Base-by-base conservation (phyloP, 2,888 invertebrate genomes). In the Sipunculus nudus region DNA sequence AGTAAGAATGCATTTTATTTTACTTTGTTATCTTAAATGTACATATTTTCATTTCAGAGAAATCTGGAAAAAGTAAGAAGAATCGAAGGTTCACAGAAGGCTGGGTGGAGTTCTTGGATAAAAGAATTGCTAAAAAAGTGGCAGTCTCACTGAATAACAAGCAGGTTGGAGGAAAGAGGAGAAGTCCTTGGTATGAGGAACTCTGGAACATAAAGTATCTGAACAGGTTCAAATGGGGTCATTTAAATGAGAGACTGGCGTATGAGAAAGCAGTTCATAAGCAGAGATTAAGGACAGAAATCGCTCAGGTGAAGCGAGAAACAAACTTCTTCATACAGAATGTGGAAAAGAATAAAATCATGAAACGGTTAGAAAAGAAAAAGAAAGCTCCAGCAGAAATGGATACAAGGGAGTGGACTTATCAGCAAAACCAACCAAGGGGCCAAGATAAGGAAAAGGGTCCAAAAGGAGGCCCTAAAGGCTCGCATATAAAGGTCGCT, bases 161-260 rank as follows among this genome's bases (percentile, higher is more conserved):
- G 28, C 72, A 68, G 45, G 73, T 81, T 53, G 79, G 69, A n/a
- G 90, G 91, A 0, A 89, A 92, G 65, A 93, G 93, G 76, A 90
- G 89, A 72, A 93, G 93, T 21, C 89, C 91, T 72, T 94, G 94
- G 80, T 94, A 90, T 80, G 96, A 96, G 73, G 89, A 90, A 81
- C 87, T 96, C 40, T 99, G 99, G 99, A 95, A 92, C 78, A 91
- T 98, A 68, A 98, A 97, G 83, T 99, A 97, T 83, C 87, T 98
- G 67, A 91, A 93, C 2, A 88, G 92, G 70, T 98, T 98, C 80
- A 96, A 96, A 84, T 99, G 98, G 98, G 87, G 90, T 29, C 96
- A 99, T 84, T 86, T 99, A 41, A 93, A 92, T 80, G 98, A 98
- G 85, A 88, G 96, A 71, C 86, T 98, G 70, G 92, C 92, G 2